Conservation (phyloP, 2,113 vertebrate genomes). For the Ageneiosus marmoratus region DNA sequence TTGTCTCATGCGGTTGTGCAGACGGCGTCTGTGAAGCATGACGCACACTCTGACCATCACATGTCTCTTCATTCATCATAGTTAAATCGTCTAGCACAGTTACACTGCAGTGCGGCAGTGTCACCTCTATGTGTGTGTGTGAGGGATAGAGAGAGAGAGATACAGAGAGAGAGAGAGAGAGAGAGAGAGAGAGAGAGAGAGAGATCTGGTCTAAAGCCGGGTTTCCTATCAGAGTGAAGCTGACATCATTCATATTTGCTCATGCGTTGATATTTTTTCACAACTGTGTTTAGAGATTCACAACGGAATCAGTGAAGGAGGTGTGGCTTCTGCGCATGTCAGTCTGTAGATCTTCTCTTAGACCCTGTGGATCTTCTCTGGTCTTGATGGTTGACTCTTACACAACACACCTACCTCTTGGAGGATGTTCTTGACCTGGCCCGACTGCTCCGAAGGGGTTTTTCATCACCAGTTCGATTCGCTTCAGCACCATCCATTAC, state of each 20-base stretch:
- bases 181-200: not conserved
- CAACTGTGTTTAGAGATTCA: not conserved
- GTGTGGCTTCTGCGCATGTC: not conserved
- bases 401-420: not conserved
- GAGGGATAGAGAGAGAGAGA: not conserved
- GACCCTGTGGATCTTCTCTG: no score
- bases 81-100: slow-evolving; percentile 34
- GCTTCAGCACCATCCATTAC: not conserved
- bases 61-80: slow-evolving; percentile 48
- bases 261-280: not conserved
- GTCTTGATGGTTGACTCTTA: not conserved
- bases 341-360: no score
- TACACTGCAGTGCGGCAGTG: slow-evolving; percentile 50
- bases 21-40: not conserved
- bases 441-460: not conserved
- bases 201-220: not conserved
- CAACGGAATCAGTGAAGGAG: not conserved
- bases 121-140: slow-evolving; percentile 28
- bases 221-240: not conserved
- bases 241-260: not conserved
- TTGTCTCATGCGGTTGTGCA: not conserved
- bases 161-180: not conserved
- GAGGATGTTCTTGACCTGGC: not conserved
- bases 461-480: not conserved
- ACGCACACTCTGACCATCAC: slow-evolving; percentile 37